A percentile compares a stretch with the other conserved stretches of the same genome.
Conservation (phyloP, 2,888 invertebrate species). For the Pyrochroa serraticornis region DNA sequence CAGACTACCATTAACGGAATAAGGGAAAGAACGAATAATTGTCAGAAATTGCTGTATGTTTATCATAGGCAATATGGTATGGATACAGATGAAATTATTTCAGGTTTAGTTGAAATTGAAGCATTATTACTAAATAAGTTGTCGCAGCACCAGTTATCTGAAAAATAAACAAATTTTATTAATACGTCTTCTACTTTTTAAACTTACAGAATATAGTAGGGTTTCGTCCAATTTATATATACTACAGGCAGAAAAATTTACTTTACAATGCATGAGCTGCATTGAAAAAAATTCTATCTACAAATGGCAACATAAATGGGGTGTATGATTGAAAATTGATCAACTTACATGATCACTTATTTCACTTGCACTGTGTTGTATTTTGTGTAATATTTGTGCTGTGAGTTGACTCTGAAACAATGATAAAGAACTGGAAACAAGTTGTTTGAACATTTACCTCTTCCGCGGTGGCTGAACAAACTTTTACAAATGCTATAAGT, state of each 20-base stretch:
- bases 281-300: slow-evolving; percentile 12
- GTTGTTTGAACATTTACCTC: too few species aligned
- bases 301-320: neutral
- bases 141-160: slow-evolving; percentile 10
- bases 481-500: too few species aligned
- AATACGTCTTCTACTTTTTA: neutral
- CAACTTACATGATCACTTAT: slow-evolving; percentile 2
- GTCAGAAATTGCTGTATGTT: too few species aligned
- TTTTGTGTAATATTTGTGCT: slow-evolving; percentile 1
- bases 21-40: too few species aligned
- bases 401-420: slow-evolving; percentile 10
- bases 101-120: slow-evolving; percentile 6
- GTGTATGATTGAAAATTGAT: neutral
- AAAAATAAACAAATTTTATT: neutral
- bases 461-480: too few species aligned
- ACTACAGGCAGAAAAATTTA: slow-evolving; percentile 9
- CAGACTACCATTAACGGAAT: too few species aligned
- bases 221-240: slow-evolving; percentile 13
- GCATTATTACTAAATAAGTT: slow-evolving; percentile 6
- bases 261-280: slow-evolving; percentile 2
- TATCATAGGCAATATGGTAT: too few species aligned
- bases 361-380: slow-evolving; percentile 1
- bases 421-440: neutral
- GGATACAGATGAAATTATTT: neutral
- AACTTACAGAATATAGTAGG: slow-evolving; percentile 9